Evolutionary conservation across 2,888 invertebrate genomes (phyloP).

Genomic region (Macropis europaea): DNA sequence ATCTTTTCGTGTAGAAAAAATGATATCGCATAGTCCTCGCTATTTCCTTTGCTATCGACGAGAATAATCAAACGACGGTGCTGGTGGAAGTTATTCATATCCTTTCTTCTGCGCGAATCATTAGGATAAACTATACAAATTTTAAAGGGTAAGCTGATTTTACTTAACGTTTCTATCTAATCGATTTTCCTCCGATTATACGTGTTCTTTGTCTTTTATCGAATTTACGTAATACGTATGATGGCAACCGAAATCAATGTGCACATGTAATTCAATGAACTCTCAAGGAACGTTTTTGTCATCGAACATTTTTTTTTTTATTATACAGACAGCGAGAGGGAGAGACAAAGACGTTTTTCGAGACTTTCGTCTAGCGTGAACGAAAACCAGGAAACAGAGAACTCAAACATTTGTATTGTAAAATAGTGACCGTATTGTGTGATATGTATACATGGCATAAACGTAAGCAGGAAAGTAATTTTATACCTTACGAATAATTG

Average conservation of each 20-base stretch:
- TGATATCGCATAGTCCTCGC: neutral
- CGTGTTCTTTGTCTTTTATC: slow-evolving; percentile 15
- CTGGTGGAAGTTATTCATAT: slow-evolving; percentile 24
- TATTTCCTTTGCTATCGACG: neutral
- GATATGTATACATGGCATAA: slow-evolving; percentile 27
- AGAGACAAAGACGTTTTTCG: neutral
- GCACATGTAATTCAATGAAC: slow-evolving; percentile 25
- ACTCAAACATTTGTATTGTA: slow-evolving; percentile 39
- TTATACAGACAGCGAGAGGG: no score
- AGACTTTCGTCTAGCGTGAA: neutral
- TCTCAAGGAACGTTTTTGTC: slow-evolving; percentile 14
- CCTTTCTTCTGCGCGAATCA: neutral
- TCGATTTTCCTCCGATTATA: slow-evolving; percentile 12
- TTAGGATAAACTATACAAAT: slow-evolving; percentile 5
- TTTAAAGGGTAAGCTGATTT: slow-evolving; percentile 24
- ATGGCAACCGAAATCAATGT: slow-evolving; percentile 29
- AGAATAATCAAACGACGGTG: slow-evolving; percentile 21
- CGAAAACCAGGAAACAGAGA: neutral
- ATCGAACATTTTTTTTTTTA: slow-evolving; percentile 19
- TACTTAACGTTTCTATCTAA: slow-evolving; percentile 31
- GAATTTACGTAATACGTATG: slow-evolving; percentile 12
- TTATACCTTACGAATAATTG: slow-evolving; percentile 52
- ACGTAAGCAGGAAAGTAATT: slow-evolving; percentile 56
- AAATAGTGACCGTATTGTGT: slow-evolving; percentile 27
- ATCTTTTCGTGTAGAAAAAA: slow-evolving; percentile 4